A percentile compares a stretch with the other conserved stretches of the same genome.
Evolutionary conservation across 2,113 vertebrate genomes (phyloP).

Genomic region (Sinocyclocheilus rhinocerous): DNA sequence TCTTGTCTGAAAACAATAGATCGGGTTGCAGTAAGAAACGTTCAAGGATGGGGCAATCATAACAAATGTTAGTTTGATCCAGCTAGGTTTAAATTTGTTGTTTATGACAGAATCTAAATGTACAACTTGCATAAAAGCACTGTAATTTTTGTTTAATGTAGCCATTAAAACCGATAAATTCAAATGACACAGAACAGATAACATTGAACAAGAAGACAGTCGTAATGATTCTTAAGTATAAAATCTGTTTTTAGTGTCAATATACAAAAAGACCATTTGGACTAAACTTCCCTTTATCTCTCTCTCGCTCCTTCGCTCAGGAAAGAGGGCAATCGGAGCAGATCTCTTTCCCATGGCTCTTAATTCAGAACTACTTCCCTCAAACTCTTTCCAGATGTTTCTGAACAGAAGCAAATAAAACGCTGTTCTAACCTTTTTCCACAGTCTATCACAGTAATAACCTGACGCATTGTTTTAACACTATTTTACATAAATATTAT

Average conservation of each 20-base stretch:
- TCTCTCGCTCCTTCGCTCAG: slow-evolving; percentile 3
- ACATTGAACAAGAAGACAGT: background rate
- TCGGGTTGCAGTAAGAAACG: slow-evolving; percentile 9
- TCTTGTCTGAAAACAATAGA: slow-evolving; percentile 25
- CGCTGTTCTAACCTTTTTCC: slow-evolving; percentile 41
- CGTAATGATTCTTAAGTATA: background rate
- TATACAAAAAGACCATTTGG: slow-evolving; percentile 26
- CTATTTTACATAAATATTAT: slow-evolving; percentile 37
- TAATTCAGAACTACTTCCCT: slow-evolving; percentile 55
- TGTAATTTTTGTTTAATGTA: background rate
- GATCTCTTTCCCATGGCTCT: slow-evolving; percentile 46
- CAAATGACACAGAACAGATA: background rate
- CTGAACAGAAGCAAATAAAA: slow-evolving; percentile 53
- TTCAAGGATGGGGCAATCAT: background rate
- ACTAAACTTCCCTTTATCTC: background rate
- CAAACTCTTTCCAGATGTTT: slow-evolving; percentile 58
- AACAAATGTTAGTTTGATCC: background rate
- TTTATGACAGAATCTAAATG: background rate
- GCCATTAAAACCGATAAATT: slow-evolving; percentile 8
- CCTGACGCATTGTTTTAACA: slow-evolving; percentile 40
- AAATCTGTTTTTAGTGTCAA: slow-evolving; percentile 17
- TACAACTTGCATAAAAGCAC: background rate
- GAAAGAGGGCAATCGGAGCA: slow-evolving; percentile 37
- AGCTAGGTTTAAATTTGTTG: background rate
- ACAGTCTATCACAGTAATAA: slow-evolving; percentile 53